These are phyloP conservation scores for Butorides virescens DNA, from an alignment of 2,113 vertebrate species.

Conservation along the genomic window DNA sequence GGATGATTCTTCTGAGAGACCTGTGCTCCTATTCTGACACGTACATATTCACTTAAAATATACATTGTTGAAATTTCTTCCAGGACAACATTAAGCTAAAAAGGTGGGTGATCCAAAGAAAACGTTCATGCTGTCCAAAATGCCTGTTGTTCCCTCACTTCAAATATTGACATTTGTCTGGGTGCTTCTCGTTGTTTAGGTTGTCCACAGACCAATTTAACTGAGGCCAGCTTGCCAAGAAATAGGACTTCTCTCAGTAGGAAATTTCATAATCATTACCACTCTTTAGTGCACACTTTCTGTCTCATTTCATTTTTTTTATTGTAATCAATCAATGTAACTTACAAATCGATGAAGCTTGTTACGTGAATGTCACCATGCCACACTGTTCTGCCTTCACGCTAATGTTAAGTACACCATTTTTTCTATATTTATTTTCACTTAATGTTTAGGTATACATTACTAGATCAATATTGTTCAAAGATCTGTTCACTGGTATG, in stretches of 20 bases:
- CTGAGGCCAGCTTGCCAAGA: conserved; percentile 29
- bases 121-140: conserved; percentile 69
- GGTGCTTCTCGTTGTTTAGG: conserved; percentile 70
- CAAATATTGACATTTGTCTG: conserved; percentile 77
- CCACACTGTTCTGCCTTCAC: neutral
- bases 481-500: neutral
- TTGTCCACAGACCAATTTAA: conserved; percentile 68
- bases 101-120: conserved; percentile 69
- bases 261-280: conserved; percentile 54
- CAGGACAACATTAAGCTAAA: conserved; percentile 43
- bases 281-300: conserved; percentile 42
- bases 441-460: neutral
- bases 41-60: neutral
- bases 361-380: neutral
- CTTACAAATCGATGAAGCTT: neutral
- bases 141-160: conserved; percentile 61
- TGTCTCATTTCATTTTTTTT: conserved; percentile 10
- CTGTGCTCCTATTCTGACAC: neutral
- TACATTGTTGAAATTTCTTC: conserved; percentile 48
- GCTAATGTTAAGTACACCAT: neutral
- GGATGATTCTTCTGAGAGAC: neutral
- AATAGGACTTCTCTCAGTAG: conserved; percentile 40
- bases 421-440: neutral
- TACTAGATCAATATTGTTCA: neutral
- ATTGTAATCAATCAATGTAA: conserved; percentile 48